phyloP scores from a whole-genome alignment of 2,113 vertebrate genomes.

The Pardalotus punctatus region DNA sequence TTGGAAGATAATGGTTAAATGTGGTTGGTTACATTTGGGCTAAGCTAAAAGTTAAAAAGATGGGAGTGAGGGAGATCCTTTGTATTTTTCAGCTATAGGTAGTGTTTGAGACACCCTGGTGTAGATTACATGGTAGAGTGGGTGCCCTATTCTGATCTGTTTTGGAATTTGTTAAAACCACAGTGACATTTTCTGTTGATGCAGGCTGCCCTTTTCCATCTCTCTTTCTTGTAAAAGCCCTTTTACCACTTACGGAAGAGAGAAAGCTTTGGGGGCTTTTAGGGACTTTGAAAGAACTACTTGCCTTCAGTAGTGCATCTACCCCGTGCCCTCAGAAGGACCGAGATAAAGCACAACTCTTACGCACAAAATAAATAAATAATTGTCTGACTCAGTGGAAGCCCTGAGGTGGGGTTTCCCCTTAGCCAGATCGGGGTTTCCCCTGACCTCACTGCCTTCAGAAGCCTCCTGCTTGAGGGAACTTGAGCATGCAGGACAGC shows the following conservation, averaged over 20 bases:
- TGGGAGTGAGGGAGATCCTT: background rate
- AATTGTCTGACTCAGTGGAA: constrained; percentile 56
- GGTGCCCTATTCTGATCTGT: background rate
- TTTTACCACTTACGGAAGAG: background rate
- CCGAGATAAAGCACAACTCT: background rate
- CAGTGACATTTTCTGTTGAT: background rate
- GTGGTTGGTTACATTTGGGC: background rate
- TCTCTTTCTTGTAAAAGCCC: background rate
- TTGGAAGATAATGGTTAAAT: background rate
- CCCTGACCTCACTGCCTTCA: constrained; percentile 45
- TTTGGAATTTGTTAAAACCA: background rate
- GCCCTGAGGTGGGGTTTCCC: constrained; percentile 63
- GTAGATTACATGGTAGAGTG: background rate
- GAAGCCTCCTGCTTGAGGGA: constrained; percentile 16
- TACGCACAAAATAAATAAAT: constrained; percentile 23
- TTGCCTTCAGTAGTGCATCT: background rate
- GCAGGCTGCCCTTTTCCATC: background rate
- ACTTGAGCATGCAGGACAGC: constrained; percentile 16
- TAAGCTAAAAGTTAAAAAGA: background rate
- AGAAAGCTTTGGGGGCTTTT: background rate
- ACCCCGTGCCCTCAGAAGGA: background rate
- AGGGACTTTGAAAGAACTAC: background rate
- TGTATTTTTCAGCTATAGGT: background rate
- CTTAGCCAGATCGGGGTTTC: constrained; percentile 35
- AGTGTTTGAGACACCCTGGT: background rate